Evolutionary conservation across 2,797 vertebrate species (phyloP), one percentile per base, ranked within the genome.

Genomic region (Prionace glauca): DNA sequence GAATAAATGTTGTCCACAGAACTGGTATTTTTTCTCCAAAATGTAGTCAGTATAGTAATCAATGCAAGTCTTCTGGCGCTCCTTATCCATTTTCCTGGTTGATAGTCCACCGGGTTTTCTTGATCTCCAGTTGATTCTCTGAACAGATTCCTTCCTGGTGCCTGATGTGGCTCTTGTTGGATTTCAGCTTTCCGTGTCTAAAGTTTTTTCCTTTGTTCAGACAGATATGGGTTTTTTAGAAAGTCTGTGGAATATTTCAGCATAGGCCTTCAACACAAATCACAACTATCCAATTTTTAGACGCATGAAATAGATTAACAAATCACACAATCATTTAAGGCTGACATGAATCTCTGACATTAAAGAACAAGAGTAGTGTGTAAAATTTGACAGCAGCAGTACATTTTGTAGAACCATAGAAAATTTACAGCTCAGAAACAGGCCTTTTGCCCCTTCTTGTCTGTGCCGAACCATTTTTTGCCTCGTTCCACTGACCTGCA

Each of bases 161-260:
- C 62, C 29, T 20, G 32, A 62, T 62, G 0, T 62, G 87, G 87
- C 62, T 62, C 56, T 60, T 90, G n/a, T 62, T 60, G 22, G 62
- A 91, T 91, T 65, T n/a, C 32, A 91, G 36, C 36, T 81, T 81
- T n/a, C 3, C 9, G 60, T 65, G 41, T 24, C 60, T 90, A n/a
- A 60, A 90, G 87, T 18, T 90, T 18, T 60, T 32, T 91, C 56
- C 60, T 62, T 91, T 91, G 32, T n/a, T 62, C 65, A 91, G 60
- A 62, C 50, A 62, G 60, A 60, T 29, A 50, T n/a, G 88, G 16
- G 7, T 62, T 20, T n/a, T 91, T 36, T 62, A 60, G 60, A 65
- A 91, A 65, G 60, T n/a, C 56, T 91, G 88, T 56, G 8, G 60
- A n/a, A 91, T 91, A 91, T n/a, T n/a, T 91, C 32, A 91, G 88